Evolutionary conservation across 2,888 invertebrate species (phyloP).

Genomic region (Pomacea canaliculata): DNA sequence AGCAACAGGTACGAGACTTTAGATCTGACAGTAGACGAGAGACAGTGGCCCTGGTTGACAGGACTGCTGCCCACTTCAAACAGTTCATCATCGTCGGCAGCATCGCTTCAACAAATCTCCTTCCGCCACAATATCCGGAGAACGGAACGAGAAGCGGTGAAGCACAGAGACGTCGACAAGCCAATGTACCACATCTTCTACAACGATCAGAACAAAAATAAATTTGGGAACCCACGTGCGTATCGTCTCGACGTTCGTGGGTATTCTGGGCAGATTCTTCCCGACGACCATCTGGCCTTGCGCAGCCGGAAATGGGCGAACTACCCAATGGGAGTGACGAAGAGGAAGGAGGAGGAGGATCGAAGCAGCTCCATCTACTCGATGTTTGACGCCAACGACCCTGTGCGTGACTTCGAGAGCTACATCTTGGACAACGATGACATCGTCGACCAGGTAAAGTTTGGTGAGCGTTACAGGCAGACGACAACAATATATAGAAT

Average conservation of each 20-base stretch:
- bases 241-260: slow-evolving; percentile 41
- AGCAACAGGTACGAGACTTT: slow-evolving; percentile 49
- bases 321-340: slow-evolving; percentile 51
- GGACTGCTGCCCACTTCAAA: background rate
- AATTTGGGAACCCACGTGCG: slow-evolving; percentile 42
- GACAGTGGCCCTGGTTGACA: slow-evolving; percentile 34
- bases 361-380: slow-evolving; percentile 51
- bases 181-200: slow-evolving; percentile 54
- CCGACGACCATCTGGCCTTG: slow-evolving; percentile 38
- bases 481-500: no score
- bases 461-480: no score
- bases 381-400: slow-evolving; percentile 44
- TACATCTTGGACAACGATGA: slow-evolving; percentile 48
- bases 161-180: slow-evolving; percentile 49
- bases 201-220: slow-evolving; percentile 37
- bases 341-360: slow-evolving; percentile 44
- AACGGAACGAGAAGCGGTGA: slow-evolving; percentile 48
- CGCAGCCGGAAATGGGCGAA: slow-evolving; percentile 48
- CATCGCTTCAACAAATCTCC: slow-evolving; percentile 37
- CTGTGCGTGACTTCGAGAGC: slow-evolving; percentile 45
- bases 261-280: slow-evolving; percentile 43
- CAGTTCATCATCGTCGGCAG: background rate
- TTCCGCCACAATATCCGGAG: slow-evolving; percentile 36
- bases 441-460: slow-evolving; percentile 48
- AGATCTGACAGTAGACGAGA: slow-evolving; percentile 39